A percentile compares a stretch with the other conserved stretches of the same genome.
These are phyloP conservation scores for Prunella strophiata DNA, from an alignment of 2,797 vertebrate species.

Conservation along the genomic window DNA sequence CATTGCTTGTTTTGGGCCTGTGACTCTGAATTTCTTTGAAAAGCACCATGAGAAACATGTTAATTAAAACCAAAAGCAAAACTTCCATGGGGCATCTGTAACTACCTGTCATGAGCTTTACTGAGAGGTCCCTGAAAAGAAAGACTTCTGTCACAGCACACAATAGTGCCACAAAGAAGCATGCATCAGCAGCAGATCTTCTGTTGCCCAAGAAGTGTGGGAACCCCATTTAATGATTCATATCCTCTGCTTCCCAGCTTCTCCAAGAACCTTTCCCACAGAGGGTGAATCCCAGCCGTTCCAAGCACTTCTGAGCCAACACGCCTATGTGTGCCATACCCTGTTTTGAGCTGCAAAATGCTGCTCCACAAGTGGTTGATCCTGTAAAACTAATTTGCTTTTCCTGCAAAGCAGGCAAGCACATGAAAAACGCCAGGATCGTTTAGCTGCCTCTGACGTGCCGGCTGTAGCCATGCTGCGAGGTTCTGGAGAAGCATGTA, in stretches of 20 bases:
- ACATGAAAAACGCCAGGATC: slow-evolving; percentile 52
- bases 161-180: neutral
- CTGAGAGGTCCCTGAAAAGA: neutral
- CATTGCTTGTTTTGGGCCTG: neutral
- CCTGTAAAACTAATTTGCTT: slow-evolving; percentile 63
- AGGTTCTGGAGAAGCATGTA: slow-evolving; percentile 32
- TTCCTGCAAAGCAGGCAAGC: slow-evolving; percentile 35
- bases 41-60: neutral
- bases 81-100: neutral
- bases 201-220: neutral
- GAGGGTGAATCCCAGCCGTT: neutral
- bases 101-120: neutral
- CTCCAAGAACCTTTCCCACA: neutral
- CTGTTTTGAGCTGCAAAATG: slow-evolving; percentile 24
- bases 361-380: slow-evolving; percentile 48
- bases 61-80: neutral
- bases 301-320: neutral
- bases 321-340: neutral
- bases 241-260: neutral
- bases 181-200: neutral
- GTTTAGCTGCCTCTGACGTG: slow-evolving; percentile 22
- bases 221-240: neutral
- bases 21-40: neutral
- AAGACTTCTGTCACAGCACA: neutral
- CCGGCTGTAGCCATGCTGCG: slow-evolving; percentile 8